Evolutionary conservation across 2,797 vertebrate genomes (phyloP), one percentile per base, ranked within the genome.

Genomic region (Myripristis jacobus): DNA sequence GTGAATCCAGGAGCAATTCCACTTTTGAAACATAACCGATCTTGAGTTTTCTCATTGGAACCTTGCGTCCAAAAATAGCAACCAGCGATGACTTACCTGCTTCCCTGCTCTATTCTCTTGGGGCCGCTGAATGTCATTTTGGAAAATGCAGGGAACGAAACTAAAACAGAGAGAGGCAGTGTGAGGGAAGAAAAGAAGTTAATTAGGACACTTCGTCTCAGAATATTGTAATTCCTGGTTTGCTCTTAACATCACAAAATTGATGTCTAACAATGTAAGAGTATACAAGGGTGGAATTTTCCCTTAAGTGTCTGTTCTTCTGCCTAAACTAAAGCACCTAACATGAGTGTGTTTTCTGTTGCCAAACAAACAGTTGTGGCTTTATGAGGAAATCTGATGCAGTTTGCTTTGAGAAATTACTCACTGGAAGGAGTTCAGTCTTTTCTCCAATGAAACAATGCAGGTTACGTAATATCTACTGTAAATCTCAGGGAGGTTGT

Each of bases 391-490:
- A 66, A 70, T 73, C 51, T 0, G 19, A 60, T 48, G 6, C 55
- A 38, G 25, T 62, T 53, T 41, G 6, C 58, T 56, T 70, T 63
- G 10, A 70, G 47, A 55, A 73, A 77, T 82, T 58, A 81, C 75
- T 48, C 16, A 24, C 12, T 46, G 24, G 50, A 22, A 52, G 18
- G 22, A 27, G 25, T 52, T 16, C 50, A 25, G 50, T 52, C 19
- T 21, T 1, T 47, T 3, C 44, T 60, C 76, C 54, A 47, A 77
- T 83, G 62, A 74, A 65, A 71, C 58, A 62, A 73, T 13, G 52
- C 44, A 1, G 60, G 65, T 67, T 68, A 21, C 47, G 72, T 73
- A 80, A 77, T 75, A 82, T 88, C 74, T 77, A 80, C 58, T 65
- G 4, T 62, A 59, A 9, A 34, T 65, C 62, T 58, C 43, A 34